Percentiles rank a stretch among this genome's conserved stretches.
Evolutionary conservation across 2,888 invertebrate genomes (phyloP).

Genomic region (Elaeidobius kamerunicus): DNA sequence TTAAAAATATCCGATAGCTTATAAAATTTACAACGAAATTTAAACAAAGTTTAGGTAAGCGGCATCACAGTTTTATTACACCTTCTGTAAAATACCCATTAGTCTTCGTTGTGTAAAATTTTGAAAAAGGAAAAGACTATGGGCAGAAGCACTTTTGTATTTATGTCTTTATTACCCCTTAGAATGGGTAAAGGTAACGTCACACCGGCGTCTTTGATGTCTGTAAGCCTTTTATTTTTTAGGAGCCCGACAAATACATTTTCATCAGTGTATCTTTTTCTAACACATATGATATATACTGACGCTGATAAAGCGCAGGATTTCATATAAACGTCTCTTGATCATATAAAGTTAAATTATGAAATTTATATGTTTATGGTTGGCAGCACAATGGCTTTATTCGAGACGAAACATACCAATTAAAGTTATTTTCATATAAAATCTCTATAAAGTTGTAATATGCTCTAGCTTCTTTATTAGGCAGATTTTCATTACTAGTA

Average conservation of each 20-base stretch:
- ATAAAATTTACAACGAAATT: slow-evolving; percentile 20
- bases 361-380: slow-evolving; percentile 4
- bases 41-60: slow-evolving; percentile 23
- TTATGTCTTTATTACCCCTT: slow-evolving; percentile 46
- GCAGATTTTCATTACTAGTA: neutral
- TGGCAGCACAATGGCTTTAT: neutral
- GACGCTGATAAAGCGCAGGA: neutral
- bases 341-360: slow-evolving; percentile 4
- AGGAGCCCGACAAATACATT: neutral
- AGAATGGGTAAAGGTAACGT: slow-evolving; percentile 29
- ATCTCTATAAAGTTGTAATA: slow-evolving; percentile 2
- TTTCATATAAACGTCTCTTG: neutral
- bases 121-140: slow-evolving; percentile 18
- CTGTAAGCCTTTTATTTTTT: slow-evolving; percentile 23
- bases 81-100: too few relatives aligned
- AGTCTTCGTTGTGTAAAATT: too few relatives aligned
- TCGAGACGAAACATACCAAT: slow-evolving; percentile 5
- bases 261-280: slow-evolving; percentile 1
- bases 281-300: neutral
- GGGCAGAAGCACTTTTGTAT: slow-evolving; percentile 46
- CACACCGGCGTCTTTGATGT: slow-evolving; percentile 33
- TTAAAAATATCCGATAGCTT: slow-evolving; percentile 1
- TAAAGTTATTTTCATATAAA: slow-evolving; percentile 5
- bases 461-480: slow-evolving; percentile 6
- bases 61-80: slow-evolving; percentile 24